phyloP scores from a whole-genome alignment of 1,140 invertebrate genomes.

The Trichoplusia ni region DNA sequence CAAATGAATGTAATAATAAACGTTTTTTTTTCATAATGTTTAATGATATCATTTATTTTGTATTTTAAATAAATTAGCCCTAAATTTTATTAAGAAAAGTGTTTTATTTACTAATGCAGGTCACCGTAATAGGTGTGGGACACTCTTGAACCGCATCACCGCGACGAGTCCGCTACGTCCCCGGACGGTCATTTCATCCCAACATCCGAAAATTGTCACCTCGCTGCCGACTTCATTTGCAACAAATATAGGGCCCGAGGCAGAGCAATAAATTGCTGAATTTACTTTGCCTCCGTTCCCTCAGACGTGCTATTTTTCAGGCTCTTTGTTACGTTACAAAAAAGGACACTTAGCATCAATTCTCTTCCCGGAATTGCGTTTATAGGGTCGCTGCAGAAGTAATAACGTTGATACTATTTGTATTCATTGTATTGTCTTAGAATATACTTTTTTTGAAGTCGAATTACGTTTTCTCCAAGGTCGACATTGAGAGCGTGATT shows the following conservation, averaged over 20 bases:
- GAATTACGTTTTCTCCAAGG: neutral
- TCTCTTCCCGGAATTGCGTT: conserved; percentile 27
- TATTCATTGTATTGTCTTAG: too few species aligned
- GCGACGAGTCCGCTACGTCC: conserved; percentile 50
- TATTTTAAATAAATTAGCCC: too few species aligned
- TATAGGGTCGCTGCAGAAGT: conserved; percentile 11
- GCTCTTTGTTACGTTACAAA: conserved; percentile 66
- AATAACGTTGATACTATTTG: conserved; percentile 7
- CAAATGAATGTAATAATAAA: too few species aligned
- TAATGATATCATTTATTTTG: too few species aligned
- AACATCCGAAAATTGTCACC: conserved; percentile 75
- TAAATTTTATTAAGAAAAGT: neutral
- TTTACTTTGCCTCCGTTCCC: conserved; percentile 68
- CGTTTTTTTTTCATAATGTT: too few species aligned
- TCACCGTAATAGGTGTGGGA: conserved; percentile 1
- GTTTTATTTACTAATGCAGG: neutral
- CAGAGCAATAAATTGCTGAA: conserved; percentile 74
- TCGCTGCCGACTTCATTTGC: conserved; percentile 75
- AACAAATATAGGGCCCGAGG: conserved; percentile 72
- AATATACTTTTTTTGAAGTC: too few species aligned
- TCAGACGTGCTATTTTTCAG: conserved; percentile 69
- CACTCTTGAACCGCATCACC: conserved; percentile 50
- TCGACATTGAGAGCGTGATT: neutral
- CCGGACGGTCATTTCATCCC: conserved; percentile 65
- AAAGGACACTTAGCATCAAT: conserved; percentile 50